Evolutionary conservation across 2,797 vertebrate species (phyloP).

Genomic region (Astyanax mexicanus): DNA sequence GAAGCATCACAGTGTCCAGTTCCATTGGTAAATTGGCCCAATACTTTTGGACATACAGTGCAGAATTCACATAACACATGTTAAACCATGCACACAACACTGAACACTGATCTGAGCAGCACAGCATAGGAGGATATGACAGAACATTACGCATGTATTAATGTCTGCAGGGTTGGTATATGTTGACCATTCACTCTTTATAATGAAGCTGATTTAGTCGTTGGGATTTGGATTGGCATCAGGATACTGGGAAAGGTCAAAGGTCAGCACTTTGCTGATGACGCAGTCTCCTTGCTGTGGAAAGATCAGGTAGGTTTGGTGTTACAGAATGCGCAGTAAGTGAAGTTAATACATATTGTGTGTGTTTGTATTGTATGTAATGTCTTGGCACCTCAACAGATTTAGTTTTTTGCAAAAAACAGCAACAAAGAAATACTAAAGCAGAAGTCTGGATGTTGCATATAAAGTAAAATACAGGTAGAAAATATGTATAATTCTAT

Average conservation of each 20-base stretch:
- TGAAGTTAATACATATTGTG: too few relatives aligned
- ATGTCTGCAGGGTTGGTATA: not conserved
- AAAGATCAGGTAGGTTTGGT: constrained; percentile 30
- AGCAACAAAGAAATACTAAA: too few relatives aligned
- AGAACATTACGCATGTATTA: not conserved
- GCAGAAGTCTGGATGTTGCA: too few relatives aligned
- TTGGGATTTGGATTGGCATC: constrained; percentile 91
- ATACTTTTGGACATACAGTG: too few relatives aligned
- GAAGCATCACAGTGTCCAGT: too few relatives aligned
- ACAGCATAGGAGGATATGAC: not conserved
- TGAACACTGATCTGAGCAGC: not conserved
- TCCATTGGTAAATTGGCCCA: too few relatives aligned
- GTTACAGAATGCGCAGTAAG: not conserved
- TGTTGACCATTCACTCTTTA: not conserved
- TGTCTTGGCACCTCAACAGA: too few relatives aligned
- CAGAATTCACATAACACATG: not conserved
- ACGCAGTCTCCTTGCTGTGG: constrained; percentile 91
- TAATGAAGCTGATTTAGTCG: constrained; percentile 62
- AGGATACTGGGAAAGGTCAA: constrained; percentile 91
- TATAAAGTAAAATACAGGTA: too few relatives aligned
- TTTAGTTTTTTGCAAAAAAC: too few relatives aligned
- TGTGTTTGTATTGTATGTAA: not conserved
- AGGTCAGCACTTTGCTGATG: constrained; percentile 94
- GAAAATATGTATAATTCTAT: too few relatives aligned
- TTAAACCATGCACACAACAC: constrained; percentile 8